Conservation (phyloP, 2,113 vertebrate species). For the Puma concolor region DNA sequence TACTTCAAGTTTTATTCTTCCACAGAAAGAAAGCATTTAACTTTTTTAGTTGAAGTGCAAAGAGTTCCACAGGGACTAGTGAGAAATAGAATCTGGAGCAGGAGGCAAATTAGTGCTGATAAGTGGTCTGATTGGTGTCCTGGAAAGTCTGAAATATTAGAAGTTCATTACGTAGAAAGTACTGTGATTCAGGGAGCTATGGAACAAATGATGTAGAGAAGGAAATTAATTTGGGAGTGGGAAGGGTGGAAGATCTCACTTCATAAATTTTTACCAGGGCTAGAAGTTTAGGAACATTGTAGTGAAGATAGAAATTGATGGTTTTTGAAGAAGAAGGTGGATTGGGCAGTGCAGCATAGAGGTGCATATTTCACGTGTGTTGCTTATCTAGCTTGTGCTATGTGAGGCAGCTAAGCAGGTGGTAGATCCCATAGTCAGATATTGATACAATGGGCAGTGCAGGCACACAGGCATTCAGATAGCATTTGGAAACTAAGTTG, state of each 20-base stretch:
- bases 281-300: conserved; percentile 48
- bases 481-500: neutral
- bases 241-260: conserved; percentile 15
- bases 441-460: neutral
- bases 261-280: conserved; percentile 34
- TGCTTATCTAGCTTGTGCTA: neutral
- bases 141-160: conserved; percentile 71
- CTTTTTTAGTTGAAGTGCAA: conserved; percentile 53
- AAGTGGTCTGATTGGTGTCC: conserved; percentile 64
- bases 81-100: conserved; percentile 63
- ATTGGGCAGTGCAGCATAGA: neutral
- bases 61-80: conserved; percentile 54
- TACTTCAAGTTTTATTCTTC: conserved; percentile 46
- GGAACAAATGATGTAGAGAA: conserved; percentile 41
- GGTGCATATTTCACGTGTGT: neutral
- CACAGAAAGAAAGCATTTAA: conserved; percentile 51
- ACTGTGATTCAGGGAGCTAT: conserved; percentile 16
- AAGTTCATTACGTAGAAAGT: conserved; percentile 53
- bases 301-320: neutral
- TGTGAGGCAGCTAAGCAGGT: neutral
- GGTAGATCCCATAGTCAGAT: neutral
- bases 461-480: neutral
- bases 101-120: conserved; percentile 68
- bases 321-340: neutral
- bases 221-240: conserved; percentile 28